Conservation (phyloP, 2,797 vertebrate genomes). For the Astyanax mexicanus region DNA sequence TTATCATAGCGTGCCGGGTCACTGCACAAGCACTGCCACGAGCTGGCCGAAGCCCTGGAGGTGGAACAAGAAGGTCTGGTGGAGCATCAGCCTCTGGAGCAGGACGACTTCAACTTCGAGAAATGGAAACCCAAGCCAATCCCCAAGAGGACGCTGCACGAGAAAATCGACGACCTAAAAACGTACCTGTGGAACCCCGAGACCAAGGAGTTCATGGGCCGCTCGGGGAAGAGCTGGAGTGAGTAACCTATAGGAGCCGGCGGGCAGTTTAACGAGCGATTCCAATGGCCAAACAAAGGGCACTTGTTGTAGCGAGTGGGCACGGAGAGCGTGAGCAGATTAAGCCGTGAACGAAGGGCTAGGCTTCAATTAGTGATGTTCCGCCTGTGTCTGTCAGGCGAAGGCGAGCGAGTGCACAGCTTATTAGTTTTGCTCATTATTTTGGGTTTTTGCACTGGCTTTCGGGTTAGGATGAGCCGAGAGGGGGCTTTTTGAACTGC, state of each 20-base stretch:
- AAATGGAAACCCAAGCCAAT: conserved; percentile 81
- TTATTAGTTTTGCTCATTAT: conserved; percentile 53
- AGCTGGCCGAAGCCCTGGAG: conserved; percentile 73
- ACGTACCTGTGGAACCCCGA: conserved; percentile 94
- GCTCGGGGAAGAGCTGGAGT: conserved; percentile 95
- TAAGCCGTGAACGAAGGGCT: conserved; percentile 30
- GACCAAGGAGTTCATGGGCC: conserved; percentile 93
- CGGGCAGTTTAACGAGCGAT: conserved; percentile 19
- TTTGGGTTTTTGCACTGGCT: conserved; percentile 56
- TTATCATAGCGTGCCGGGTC: conserved; percentile 57
- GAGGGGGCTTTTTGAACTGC: conserved; percentile 60
- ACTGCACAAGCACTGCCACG: conserved; percentile 75
- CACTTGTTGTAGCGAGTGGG: conserved; percentile 32
- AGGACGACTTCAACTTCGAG: conserved; percentile 86
- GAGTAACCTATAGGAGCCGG: conserved; percentile 73
- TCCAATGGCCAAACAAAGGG: conserved; percentile 10
- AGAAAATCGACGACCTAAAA: conserved; percentile 85
- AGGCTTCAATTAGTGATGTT: conserved; percentile 46
- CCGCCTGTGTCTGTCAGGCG: conserved; percentile 24
- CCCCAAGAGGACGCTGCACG: conserved; percentile 84
- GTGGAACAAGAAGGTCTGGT: conserved; percentile 81
- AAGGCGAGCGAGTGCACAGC: conserved; percentile 49
- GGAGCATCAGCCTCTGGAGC: conserved; percentile 83
- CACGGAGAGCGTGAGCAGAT: conserved; percentile 33
- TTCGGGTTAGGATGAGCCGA: conserved; percentile 42